Evolutionary conservation across 2,888 invertebrate genomes (phyloP).

Genomic region (Cheilosia vulpina): DNA sequence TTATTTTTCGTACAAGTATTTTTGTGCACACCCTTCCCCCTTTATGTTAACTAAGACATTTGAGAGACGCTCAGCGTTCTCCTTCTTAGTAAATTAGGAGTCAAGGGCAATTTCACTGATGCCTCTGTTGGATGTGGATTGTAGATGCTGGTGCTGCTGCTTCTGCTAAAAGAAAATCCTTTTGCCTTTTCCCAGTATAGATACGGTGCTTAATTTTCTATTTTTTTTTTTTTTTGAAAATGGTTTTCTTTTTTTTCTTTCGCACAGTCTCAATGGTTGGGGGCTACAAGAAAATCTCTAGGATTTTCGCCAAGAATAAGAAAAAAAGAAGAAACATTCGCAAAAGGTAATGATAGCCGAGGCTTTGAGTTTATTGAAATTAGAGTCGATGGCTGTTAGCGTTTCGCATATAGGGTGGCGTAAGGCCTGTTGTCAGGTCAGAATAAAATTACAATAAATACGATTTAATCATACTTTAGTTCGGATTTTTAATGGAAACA

Average conservation of each 20-base stretch:
- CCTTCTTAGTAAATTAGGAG: conserved; percentile 67
- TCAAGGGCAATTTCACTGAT: conserved; percentile 69
- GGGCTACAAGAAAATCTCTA: conserved; percentile 31
- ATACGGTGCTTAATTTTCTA: conserved; percentile 59
- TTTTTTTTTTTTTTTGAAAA: conserved; percentile 3
- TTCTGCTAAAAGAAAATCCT: conserved; percentile 50
- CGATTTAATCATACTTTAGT: conserved; percentile 59
- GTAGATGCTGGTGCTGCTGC: not conserved
- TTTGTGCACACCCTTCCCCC: not conserved
- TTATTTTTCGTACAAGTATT: not conserved
- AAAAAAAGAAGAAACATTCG: conserved; percentile 4
- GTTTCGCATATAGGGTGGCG: conserved; percentile 8
- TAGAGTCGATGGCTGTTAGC: conserved; percentile 49
- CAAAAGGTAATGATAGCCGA: conserved; percentile 54
- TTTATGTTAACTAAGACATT: conserved; percentile 25
- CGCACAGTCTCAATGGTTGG: conserved; percentile 5
- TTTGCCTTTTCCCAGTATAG: conserved; percentile 47
- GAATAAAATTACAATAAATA: conserved; percentile 50
- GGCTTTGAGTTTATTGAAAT: conserved; percentile 61
- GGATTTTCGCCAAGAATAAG: conserved; percentile 26
- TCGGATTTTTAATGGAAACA: conserved; percentile 30
- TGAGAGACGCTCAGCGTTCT: conserved; percentile 46
- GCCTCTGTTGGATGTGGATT: conserved; percentile 34
- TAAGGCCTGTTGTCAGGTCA: conserved; percentile 4
- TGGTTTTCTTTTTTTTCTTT: not conserved